Evolutionary conservation across 2,113 vertebrate species (phyloP).

Genomic region (Corvus hawaiiensis): DNA sequence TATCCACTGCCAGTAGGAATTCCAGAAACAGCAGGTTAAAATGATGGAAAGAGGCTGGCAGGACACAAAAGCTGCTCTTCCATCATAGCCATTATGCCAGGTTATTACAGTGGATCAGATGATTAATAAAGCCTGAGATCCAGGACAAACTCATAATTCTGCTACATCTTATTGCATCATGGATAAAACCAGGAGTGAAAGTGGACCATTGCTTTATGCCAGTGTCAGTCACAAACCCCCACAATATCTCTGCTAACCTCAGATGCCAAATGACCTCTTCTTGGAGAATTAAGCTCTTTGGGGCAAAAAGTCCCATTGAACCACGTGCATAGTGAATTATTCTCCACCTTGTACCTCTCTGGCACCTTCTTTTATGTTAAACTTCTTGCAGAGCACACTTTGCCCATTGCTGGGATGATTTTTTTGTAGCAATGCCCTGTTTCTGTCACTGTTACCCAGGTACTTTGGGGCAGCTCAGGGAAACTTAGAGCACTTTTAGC

Average conservation of each 20-base stretch:
- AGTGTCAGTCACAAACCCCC: background rate
- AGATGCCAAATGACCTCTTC: background rate
- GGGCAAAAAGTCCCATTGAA: background rate
- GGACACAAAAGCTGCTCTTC: background rate
- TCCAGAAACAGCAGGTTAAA: background rate
- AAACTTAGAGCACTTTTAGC: background rate
- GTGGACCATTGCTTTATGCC: background rate
- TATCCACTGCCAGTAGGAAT: background rate
- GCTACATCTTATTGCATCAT: background rate
- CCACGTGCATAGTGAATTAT: fast-evolving
- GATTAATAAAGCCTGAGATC: background rate
- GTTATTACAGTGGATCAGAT: background rate
- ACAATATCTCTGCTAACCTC: background rate
- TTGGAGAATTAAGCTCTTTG: background rate
- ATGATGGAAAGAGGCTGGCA: background rate
- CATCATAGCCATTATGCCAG: background rate
- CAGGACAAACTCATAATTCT: background rate
- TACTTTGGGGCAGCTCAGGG: background rate
- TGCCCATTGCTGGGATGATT: background rate
- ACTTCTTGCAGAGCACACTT: background rate
- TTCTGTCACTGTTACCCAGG: background rate
- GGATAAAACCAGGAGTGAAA: background rate
- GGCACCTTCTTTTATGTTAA: background rate
- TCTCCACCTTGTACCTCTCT: background rate
- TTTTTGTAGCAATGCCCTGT: background rate